A percentile compares a stretch with the other conserved stretches of the same genome.
phyloP scores from a whole-genome alignment of 2,797 vertebrate genomes.

The Tiaroga cobitis region DNA sequence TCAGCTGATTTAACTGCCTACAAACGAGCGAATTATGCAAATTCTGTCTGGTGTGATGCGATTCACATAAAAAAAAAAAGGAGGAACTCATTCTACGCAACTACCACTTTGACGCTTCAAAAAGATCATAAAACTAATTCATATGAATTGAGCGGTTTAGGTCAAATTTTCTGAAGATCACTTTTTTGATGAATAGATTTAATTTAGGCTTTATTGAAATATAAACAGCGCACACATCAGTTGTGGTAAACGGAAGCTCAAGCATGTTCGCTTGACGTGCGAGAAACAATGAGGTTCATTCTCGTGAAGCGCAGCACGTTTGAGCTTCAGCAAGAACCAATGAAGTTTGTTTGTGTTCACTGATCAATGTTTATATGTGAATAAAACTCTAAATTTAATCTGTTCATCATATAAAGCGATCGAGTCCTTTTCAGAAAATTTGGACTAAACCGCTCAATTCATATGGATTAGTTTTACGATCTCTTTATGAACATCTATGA shows the following conservation, averaged over 20 bases:
- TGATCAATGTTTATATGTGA: too few relatives aligned
- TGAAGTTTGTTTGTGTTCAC: background rate
- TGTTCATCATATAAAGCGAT: background rate
- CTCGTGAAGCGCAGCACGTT: background rate
- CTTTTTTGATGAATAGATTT: background rate
- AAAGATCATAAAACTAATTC: background rate
- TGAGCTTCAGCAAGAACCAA: background rate
- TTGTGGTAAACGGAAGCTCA: background rate
- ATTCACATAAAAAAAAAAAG: background rate
- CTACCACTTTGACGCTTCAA: too few relatives aligned
- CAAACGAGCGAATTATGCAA: background rate
- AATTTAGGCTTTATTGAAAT: background rate
- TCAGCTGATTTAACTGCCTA: slow-evolving; percentile 8
- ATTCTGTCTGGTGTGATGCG: background rate
- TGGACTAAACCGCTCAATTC: too few relatives aligned
- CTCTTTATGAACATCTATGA: too few relatives aligned
- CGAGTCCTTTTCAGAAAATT: too few relatives aligned
- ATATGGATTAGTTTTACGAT: too few relatives aligned
- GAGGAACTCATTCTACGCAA: background rate
- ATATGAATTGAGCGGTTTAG: background rate
- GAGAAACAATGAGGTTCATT: background rate
- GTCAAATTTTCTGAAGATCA: background rate
- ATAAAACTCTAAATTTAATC: too few relatives aligned
- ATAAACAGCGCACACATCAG: too few relatives aligned
- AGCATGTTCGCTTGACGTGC: background rate